phyloP scores from a whole-genome alignment of 1,140 invertebrate species.

The Leptinotarsa lineolata region DNA sequence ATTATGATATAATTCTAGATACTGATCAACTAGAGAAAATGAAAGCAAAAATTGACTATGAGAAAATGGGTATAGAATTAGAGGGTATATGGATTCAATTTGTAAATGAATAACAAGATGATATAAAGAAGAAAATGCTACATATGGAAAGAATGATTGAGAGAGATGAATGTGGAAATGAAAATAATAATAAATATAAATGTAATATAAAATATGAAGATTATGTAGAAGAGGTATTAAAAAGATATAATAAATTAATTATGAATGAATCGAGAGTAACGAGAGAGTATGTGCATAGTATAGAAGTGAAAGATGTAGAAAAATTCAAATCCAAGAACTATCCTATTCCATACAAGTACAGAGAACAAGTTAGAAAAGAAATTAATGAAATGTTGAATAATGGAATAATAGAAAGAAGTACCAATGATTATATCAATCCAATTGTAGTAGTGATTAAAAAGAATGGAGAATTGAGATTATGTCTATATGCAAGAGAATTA shows the following conservation, averaged over 20 bases:
- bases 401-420: not conserved
- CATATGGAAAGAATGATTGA: not conserved
- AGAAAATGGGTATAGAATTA: not conserved
- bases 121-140: not conserved
- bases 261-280: conserved; percentile 7
- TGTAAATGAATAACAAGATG: not conserved
- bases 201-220: not conserved
- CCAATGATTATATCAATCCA: not conserved
- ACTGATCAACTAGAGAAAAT: not conserved
- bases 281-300: not conserved
- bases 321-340: not conserved
- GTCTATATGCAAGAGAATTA: conserved; percentile 52
- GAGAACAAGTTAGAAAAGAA: not conserved
- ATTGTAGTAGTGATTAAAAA: not conserved
- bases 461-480: conserved; percentile 44
- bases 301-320: not conserved
- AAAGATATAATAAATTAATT: not conserved
- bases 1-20: not conserved
- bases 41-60: not conserved
- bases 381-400: not conserved
- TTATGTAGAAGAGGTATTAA: not conserved
- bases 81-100: not conserved
- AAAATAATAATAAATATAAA: not conserved
- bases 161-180: not conserved
- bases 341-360: conserved; percentile 12